Base-by-base conservation (phyloP, 2,888 invertebrate genomes). In the Arctia plantaginis region DNA sequence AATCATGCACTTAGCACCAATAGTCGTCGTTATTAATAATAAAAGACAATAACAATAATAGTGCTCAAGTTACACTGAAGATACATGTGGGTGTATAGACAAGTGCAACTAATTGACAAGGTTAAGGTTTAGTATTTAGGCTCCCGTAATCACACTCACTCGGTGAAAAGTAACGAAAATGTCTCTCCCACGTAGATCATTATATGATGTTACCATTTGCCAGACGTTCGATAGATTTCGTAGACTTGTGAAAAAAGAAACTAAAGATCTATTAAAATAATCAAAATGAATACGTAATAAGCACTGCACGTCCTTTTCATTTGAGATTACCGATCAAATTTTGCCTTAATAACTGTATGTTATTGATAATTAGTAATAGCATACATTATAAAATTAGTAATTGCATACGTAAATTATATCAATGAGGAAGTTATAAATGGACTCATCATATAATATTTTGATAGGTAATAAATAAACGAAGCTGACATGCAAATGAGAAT, bases 401-500 rank as follows among this genome's bases (percentile, higher is more conserved):
- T 64, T 66, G 39, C 30, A 8, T 62, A 62, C 27, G 30, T 62
- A 15, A 62, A 30, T 62, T 30, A n/a, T n/a, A 30, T 30, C 27
- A 62, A 62, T 20, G 30, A 62, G 27, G 23, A 66, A 65, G 55
- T 66, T 59, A 72, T 72, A 75, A 75, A 68, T 76, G 74, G 74
- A 77, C 71, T 80, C 51, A 68, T 76, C 69, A 71, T 77, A 76
- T 67, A 80, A 77, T 12, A 69, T 71, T 55, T 69, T 75, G 72
- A 72, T 72, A 66, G 76, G 71, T 66, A 44, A 69, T 76, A 82
- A 80, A 82, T 74, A 79, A 79, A 73, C 33, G 44, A 64, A 73
- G 64, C 79, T 76, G 81, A 79, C 83, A 83, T 83, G 82, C 78
- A 77, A 80, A 87, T 81, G 73, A 78, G 73, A 79, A 82, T 80